These are phyloP conservation scores for Hydrotaea diabolus DNA, from an alignment of 2,888 invertebrate species.

Conservation along the genomic window DNA sequence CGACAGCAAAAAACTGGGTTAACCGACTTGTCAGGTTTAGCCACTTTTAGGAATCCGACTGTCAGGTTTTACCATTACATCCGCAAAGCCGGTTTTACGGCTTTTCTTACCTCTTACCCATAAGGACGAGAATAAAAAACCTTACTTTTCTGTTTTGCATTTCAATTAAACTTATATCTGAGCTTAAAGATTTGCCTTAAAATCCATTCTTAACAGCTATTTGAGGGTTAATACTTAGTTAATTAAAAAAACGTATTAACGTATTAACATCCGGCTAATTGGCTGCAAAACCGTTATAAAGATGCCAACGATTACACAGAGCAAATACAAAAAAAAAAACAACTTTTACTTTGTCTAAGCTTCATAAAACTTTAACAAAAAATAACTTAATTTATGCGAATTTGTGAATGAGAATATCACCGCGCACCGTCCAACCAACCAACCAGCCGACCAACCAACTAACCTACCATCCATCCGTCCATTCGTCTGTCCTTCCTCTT, in stretches of 20 bases:
- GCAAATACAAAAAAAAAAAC: neutral
- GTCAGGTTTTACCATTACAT: too few relatives aligned
- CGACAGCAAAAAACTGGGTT: too few relatives aligned
- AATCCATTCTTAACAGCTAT: too few relatives aligned
- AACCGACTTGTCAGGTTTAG: too few relatives aligned
- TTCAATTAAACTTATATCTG: too few relatives aligned
- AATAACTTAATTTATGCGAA: slow-evolving; percentile 22
- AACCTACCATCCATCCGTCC: neutral
- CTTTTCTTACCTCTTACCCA: too few relatives aligned
- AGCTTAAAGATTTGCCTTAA: too few relatives aligned
- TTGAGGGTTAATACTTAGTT: neutral
- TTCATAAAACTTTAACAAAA: neutral
- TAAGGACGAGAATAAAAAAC: too few relatives aligned
- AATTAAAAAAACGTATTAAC: neutral
- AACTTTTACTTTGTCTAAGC: slow-evolving; percentile 13
- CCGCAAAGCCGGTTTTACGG: too few relatives aligned
- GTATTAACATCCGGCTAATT: slow-evolving; percentile 29
- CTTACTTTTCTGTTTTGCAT: too few relatives aligned
- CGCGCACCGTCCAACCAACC: neutral
- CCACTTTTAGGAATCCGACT: too few relatives aligned
- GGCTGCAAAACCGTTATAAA: slow-evolving; percentile 3
- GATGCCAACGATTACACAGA: neutral
- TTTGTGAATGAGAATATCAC: slow-evolving; percentile 14
- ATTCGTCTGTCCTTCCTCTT: neutral
- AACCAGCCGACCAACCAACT: neutral